Conservation (phyloP, 2,113 vertebrate genomes). For the Xenopus borealis region DNA sequence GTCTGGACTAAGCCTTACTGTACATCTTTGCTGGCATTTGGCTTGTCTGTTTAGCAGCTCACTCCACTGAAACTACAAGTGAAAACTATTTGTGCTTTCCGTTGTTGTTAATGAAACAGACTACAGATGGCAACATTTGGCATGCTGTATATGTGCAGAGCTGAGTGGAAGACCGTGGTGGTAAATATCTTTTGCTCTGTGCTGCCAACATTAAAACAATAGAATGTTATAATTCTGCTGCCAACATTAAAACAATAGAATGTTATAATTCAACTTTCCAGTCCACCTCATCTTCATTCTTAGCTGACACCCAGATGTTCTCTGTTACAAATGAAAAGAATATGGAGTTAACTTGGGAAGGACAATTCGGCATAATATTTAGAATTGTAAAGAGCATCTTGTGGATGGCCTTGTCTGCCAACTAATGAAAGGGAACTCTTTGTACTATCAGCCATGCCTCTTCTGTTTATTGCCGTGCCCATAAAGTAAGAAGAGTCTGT, state of each 20-base stretch:
- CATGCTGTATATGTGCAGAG: background rate
- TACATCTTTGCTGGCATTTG: too few relatives aligned
- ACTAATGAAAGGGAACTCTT: conserved; percentile 13
- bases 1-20: too few relatives aligned
- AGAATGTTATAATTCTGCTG: conserved; percentile 36
- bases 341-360: background rate
- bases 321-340: conserved; percentile 8
- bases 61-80: too few relatives aligned
- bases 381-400: conserved; percentile 3
- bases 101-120: background rate
- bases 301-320: conserved; percentile 17
- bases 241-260: conserved; percentile 34
- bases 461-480: conserved; percentile 16
- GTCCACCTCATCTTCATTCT: conserved; percentile 11
- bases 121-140: background rate
- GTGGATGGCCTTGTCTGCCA: conserved; percentile 1
- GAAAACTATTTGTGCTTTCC: background rate
- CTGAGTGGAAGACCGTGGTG: background rate
- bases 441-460: conserved; percentile 2
- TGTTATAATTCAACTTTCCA: conserved; percentile 41
- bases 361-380: conserved; percentile 7
- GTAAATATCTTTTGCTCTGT: too few relatives aligned
- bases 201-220: conserved; percentile 34
- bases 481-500: conserved; percentile 18
- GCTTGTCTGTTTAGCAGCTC: too few relatives aligned